A percentile compares a stretch with the other conserved stretches of the same genome.
phyloP scores from a whole-genome alignment of 2,113 vertebrate genomes.

The Grammomys dolichurus region DNA sequence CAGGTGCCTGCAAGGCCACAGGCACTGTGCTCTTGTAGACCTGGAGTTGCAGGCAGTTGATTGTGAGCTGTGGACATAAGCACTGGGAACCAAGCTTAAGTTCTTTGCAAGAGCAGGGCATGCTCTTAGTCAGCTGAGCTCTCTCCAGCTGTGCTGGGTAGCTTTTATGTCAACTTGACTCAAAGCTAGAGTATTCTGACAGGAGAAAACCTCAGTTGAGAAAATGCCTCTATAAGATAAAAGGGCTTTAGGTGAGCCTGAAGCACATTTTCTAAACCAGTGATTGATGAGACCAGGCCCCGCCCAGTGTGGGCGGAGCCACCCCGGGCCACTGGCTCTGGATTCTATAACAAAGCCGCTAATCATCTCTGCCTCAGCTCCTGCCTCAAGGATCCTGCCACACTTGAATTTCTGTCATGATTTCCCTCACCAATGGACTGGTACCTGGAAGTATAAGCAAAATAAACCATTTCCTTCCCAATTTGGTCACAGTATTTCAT shows the following conservation, averaged over 20 bases:
- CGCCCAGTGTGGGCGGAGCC: not conserved
- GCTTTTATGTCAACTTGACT: not conserved
- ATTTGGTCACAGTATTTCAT: not conserved
- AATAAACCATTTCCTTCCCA: not conserved
- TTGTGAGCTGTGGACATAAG: not conserved
- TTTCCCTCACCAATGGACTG: not conserved
- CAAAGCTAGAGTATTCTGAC: not conserved
- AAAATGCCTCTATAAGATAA: not conserved
- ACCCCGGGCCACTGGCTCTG: not conserved
- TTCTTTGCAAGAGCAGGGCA: not conserved
- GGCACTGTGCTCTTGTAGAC: not conserved
- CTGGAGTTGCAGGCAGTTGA: not conserved
- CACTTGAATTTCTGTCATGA: not conserved
- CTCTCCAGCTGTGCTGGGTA: not conserved
- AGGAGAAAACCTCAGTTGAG: not conserved
- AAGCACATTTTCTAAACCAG: not conserved
- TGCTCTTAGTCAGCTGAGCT: not conserved
- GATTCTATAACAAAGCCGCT: not conserved
- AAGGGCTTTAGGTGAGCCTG: not conserved
- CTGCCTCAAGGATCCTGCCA: not conserved
- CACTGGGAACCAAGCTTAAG: not conserved
- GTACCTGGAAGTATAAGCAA: not conserved
- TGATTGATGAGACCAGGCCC: not conserved
- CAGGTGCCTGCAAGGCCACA: not conserved
- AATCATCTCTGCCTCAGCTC: not conserved